Conservation (phyloP, 2,113 vertebrate species). For the Odocoileus hemionus region DNA sequence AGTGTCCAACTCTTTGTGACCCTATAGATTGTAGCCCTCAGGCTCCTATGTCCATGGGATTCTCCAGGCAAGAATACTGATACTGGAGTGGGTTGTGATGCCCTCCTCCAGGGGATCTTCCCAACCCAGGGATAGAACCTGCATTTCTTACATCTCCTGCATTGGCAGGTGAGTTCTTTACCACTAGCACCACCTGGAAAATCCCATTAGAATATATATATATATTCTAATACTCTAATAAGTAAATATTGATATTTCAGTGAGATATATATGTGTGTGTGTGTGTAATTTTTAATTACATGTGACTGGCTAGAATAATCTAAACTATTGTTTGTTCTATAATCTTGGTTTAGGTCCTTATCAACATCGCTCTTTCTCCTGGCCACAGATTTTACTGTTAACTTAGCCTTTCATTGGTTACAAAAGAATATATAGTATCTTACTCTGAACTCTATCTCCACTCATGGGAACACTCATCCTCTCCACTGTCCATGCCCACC, state of each 20-base stretch:
- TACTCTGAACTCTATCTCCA: neutral
- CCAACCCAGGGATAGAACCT: neutral
- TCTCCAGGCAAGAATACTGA: neutral
- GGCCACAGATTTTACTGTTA: neutral
- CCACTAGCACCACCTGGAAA: neutral
- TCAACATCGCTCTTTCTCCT: neutral
- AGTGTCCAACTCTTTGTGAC: neutral
- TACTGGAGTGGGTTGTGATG: neutral
- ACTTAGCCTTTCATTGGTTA: neutral
- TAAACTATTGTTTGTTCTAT: neutral
- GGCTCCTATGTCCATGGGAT: neutral
- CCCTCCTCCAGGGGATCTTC: neutral
- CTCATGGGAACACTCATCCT: neutral
- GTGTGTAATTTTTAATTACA: neutral
- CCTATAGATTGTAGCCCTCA: neutral
- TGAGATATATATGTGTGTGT: neutral
- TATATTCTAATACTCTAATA: neutral
- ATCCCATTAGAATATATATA: neutral
- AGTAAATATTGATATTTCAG: neutral
- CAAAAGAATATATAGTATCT: neutral
- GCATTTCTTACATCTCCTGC: neutral
- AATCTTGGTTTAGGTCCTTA: neutral
- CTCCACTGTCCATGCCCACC: accelerated
- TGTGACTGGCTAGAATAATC: neutral
- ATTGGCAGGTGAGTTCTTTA: neutral